Evolutionary conservation across 2,888 invertebrate genomes (phyloP).

Genomic region (Horisme vitalbata): DNA sequence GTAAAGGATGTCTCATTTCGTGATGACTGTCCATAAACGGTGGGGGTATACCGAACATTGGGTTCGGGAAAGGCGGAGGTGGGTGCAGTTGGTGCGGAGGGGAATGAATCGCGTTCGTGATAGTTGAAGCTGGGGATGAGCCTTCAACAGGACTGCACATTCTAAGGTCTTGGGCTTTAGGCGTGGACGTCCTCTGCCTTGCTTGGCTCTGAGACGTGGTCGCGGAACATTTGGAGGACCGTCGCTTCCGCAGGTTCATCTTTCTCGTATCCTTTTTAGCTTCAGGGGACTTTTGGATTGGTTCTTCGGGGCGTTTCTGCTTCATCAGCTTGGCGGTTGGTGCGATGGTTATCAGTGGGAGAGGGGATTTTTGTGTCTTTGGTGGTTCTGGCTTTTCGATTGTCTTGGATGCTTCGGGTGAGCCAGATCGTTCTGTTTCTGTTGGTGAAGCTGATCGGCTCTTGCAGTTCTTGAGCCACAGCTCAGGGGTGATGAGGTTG

Average conservation of each 20-base stretch:
- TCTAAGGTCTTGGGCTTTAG: slow-evolving; percentile 74
- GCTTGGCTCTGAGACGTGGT: slow-evolving; percentile 65
- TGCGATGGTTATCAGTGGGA: slow-evolving; percentile 86
- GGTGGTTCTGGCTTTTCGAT: slow-evolving; percentile 56
- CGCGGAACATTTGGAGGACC: slow-evolving; percentile 70
- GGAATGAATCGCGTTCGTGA: slow-evolving; percentile 64
- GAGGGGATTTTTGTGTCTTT: slow-evolving; percentile 69
- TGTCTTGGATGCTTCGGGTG: slow-evolving; percentile 69
- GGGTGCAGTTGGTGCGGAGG: slow-evolving; percentile 56
- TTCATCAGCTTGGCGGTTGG: slow-evolving; percentile 86
- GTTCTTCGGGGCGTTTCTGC: slow-evolving; percentile 66
- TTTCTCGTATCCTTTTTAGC: slow-evolving; percentile 68
- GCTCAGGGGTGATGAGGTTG: slow-evolving; percentile 92
- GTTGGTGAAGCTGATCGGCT: slow-evolving; percentile 84
- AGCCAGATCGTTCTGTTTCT: slow-evolving; percentile 77
- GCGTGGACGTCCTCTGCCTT: slow-evolving; percentile 59
- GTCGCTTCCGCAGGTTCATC: slow-evolving; percentile 73
- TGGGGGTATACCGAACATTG: slow-evolving; percentile 71
- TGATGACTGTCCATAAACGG: slow-evolving; percentile 62
- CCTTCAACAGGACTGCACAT: slow-evolving; percentile 71
- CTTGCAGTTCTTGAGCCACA: slow-evolving; percentile 93
- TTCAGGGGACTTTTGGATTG: slow-evolving; percentile 68
- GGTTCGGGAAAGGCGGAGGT: slow-evolving; percentile 61
- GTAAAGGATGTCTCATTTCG: slow-evolving; percentile 63
- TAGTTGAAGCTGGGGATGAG: slow-evolving; percentile 63